Evolutionary conservation across 2,113 vertebrate species (phyloP).

Genomic region (Prunella fulvescens): DNA sequence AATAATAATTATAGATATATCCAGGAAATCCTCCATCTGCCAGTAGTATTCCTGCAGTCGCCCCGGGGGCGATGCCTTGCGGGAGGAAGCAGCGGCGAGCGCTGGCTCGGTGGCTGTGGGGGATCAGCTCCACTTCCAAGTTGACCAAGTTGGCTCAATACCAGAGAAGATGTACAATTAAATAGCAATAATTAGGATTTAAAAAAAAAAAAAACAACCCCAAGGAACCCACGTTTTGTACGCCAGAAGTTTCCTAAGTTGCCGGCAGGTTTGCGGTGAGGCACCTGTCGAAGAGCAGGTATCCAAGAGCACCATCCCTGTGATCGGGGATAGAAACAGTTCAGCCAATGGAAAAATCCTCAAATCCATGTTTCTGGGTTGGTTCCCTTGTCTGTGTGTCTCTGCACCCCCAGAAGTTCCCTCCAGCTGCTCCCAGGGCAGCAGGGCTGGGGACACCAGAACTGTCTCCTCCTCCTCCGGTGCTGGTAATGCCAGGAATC

Average conservation of each 20-base stretch:
- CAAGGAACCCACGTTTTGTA: neutral
- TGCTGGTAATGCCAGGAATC: neutral
- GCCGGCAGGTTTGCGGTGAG: neutral
- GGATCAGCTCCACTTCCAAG: neutral
- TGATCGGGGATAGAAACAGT: neutral
- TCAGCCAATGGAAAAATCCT: neutral
- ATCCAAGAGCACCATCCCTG: neutral
- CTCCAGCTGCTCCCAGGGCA: neutral
- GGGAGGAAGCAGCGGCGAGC: neutral
- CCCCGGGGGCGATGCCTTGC: neutral
- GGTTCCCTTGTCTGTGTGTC: neutral
- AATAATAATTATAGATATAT: neutral
- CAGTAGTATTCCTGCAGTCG: conserved; percentile 48
- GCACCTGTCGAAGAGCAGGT: neutral
- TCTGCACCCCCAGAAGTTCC: neutral
- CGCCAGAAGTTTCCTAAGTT: neutral
- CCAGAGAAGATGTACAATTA: conserved; percentile 29
- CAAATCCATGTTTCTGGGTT: accelerated
- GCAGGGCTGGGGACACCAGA: neutral
- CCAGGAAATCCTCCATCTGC: conserved; percentile 59
- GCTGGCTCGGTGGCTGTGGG: accelerated
- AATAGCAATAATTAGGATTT: neutral
- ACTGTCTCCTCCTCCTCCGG: neutral
- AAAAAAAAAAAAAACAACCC: neutral
- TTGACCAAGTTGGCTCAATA: neutral